These are phyloP conservation scores for Elanoides forficatus DNA, from an alignment of 2,113 vertebrate genomes.

Conservation along the genomic window DNA sequence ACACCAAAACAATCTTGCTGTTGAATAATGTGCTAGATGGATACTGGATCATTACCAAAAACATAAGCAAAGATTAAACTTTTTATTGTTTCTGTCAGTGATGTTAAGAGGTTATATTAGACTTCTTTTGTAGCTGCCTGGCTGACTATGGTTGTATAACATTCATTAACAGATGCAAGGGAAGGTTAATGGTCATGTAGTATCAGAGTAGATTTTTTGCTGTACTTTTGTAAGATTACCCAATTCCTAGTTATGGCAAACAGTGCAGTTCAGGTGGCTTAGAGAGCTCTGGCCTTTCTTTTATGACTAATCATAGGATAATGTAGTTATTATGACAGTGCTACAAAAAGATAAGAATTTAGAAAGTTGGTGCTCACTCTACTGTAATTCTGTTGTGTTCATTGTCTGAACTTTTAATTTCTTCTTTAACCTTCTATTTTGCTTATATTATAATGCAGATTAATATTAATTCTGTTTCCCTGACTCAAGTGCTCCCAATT, in stretches of 20 bases:
- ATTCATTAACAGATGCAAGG: background rate
- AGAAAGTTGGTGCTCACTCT: background rate
- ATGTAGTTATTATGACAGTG: background rate
- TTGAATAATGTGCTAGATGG: background rate
- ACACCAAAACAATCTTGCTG: background rate
- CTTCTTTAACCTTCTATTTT: background rate
- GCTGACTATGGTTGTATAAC: rapidly evolving
- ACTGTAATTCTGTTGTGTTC: background rate
- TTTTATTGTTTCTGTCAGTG: background rate
- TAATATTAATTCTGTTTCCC: background rate
- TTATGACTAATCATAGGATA: background rate
- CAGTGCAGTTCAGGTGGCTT: background rate
- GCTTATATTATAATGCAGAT: background rate
- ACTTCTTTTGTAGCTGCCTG: background rate
- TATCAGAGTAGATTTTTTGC: background rate
- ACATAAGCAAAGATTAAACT: background rate
- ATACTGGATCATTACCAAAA: background rate
- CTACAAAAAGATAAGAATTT: background rate
- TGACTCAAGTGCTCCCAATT: background rate
- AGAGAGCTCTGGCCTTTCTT: background rate
- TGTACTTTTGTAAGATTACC: background rate
- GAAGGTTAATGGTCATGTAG: background rate
- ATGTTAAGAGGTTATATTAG: background rate
- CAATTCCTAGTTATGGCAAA: background rate
- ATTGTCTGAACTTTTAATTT: background rate